Evolutionary conservation across 2,797 vertebrate genomes (phyloP), one percentile per base, ranked within the genome.

Genomic region (Crypturellus tataupa): DNA sequence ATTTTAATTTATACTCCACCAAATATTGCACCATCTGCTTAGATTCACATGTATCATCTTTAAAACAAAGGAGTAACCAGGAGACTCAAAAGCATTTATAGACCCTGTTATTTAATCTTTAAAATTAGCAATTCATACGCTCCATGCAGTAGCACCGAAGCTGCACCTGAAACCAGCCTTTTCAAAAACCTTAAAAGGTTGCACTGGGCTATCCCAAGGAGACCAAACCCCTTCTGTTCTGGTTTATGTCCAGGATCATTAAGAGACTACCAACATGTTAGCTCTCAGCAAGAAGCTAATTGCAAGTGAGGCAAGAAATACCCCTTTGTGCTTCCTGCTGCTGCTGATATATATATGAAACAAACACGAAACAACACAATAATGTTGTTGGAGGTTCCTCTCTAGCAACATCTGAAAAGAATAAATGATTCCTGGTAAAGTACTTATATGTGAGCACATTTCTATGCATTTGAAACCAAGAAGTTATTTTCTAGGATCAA

Each of bases 371-470:
- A 39, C 37, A 39, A 21, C 12, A 29, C 10, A 31, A 12, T 75
- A 42, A 67, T 12, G 24, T 35, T 46, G 31, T 39, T 47, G 56
- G 51, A 83, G 35, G n/a, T 49, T 37, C 53, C 87, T 35, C n/a
- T 84, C 63, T 67, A 84, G 56, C 51, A 69, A 12, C 31, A 53
- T 40, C 73, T 35, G 31, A 33, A 73, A 31, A 76, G 60, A 62
- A 51, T 13, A 10, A 29, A 3, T 35, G 12, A 15, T 27, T 80
- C 40, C 53, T n/a, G 29, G 55, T 33, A 60, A 47, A 80, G 46
- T 70, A 51, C 13, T 86, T 25, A 46, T 2, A 1, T 8, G 24
- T 1, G 6, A 78, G 37, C 1, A 2, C 33, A 15, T 9, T 51
- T 56, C 47, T 27, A n/a, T 16, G 31, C 33, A 53, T 15, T 9